Percentiles rank a stretch among this genome's conserved stretches.
Evolutionary conservation across 2,888 invertebrate genomes (phyloP).

Genomic region (Caenorhabditis zanzibari): DNA sequence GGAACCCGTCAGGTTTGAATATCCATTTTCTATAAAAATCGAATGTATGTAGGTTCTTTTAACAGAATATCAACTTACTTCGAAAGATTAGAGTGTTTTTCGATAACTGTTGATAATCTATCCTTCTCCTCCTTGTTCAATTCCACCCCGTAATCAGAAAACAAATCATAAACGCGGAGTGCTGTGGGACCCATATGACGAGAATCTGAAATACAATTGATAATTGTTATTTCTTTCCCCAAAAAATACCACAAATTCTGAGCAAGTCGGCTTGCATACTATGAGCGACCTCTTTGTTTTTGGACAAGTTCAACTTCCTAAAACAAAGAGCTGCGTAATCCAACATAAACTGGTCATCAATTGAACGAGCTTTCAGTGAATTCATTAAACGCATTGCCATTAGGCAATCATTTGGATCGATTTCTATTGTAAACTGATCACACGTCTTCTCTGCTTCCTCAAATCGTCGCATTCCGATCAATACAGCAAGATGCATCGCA

Average conservation of each 20-base stretch:
- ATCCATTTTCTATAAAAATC: constrained; percentile 66
- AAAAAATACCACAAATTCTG: constrained; percentile 59
- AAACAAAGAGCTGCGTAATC: constrained; percentile 70
- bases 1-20: constrained; percentile 65
- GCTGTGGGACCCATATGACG: constrained; percentile 68
- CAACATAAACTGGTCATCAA: constrained; percentile 70
- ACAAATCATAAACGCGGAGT: constrained; percentile 69
- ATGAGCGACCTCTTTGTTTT: constrained; percentile 52
- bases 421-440: constrained; percentile 13
- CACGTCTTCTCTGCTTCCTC: constrained; percentile 68
- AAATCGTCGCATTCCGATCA: constrained; percentile 63
- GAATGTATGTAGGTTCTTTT: not conserved
- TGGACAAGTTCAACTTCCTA: constrained; percentile 49
- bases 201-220: constrained; percentile 26
- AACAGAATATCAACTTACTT: constrained; percentile 35
- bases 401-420: constrained; percentile 68
- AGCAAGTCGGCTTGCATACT: constrained; percentile 70
- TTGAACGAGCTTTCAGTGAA: constrained; percentile 63
- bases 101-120: constrained; percentile 60
- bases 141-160: constrained; percentile 59
- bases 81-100: constrained; percentile 65
- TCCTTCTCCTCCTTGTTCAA: constrained; percentile 64
- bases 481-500: constrained; percentile 70
- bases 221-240: not conserved
- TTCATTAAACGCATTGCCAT: constrained; percentile 73